Evolutionary conservation across 1,140 invertebrate genomes (phyloP).

Genomic region (Lethrus apterus): DNA sequence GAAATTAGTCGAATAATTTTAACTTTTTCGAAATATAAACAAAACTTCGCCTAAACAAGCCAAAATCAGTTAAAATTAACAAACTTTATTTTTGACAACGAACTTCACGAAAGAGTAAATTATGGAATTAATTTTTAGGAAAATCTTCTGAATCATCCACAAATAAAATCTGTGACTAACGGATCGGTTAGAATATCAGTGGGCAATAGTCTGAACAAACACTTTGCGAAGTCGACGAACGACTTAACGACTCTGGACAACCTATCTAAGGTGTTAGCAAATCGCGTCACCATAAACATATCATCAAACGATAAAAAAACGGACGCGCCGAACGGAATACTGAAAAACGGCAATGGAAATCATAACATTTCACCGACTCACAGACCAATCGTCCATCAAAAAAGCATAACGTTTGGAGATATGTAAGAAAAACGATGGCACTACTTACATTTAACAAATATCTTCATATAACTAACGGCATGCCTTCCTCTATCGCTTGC

Average conservation of each 20-base stretch:
- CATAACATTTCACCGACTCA: slow-evolving; percentile 24
- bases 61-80: too few species aligned
- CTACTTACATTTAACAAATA: too few species aligned
- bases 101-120: too few species aligned
- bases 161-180: slow-evolving; percentile 41
- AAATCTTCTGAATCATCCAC: slow-evolving; percentile 37
- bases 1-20: too few species aligned
- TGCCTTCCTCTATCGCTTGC: too few species aligned
- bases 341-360: slow-evolving; percentile 35
- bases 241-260: slow-evolving; percentile 23
- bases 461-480: too few species aligned
- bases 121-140: too few species aligned
- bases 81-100: too few species aligned
- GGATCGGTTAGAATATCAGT: slow-evolving; percentile 44
- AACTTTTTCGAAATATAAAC: too few species aligned
- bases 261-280: slow-evolving; percentile 22
- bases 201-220: slow-evolving; percentile 43
- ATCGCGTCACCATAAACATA: slow-evolving; percentile 34
- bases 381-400: slow-evolving; percentile 36
- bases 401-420: slow-evolving; percentile 42
- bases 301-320: slow-evolving; percentile 27
- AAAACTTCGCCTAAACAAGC: too few species aligned
- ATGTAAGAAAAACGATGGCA: too few species aligned
- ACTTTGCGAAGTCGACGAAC: slow-evolving; percentile 38
- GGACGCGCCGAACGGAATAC: slow-evolving; percentile 35